A percentile compares a stretch with the other conserved stretches of the same genome.
Conservation (phyloP, 2,888 invertebrate genomes). For the Morinoia aosen region DNA sequence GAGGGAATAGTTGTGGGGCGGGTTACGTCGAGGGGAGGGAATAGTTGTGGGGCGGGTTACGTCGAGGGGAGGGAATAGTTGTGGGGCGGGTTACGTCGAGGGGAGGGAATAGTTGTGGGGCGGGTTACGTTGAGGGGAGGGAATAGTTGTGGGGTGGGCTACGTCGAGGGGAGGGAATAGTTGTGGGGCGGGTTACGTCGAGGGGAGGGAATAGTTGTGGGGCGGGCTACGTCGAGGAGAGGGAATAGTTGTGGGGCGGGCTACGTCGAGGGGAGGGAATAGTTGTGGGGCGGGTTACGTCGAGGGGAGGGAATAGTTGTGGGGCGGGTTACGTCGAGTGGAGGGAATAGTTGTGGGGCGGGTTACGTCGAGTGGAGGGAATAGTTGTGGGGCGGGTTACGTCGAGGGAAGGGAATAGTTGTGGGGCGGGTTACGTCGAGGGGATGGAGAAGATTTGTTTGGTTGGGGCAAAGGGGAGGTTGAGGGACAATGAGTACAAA, state of each 20-base stretch:
- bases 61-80: background rate
- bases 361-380: background rate
- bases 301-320: no score
- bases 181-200: background rate
- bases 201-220: background rate
- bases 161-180: background rate
- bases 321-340: background rate
- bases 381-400: background rate
- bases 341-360: background rate
- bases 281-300: background rate
- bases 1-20: background rate
- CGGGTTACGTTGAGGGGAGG: background rate
- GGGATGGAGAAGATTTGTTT: no score
- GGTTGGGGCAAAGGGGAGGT: no score
- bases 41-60: background rate
- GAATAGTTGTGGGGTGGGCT: background rate
- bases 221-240: background rate
- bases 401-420: background rate
- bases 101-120: background rate
- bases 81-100: background rate
- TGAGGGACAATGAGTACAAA: no score
- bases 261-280: background rate
- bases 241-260: background rate
- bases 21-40: background rate
- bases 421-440: background rate